phyloP scores from a whole-genome alignment of 2,888 invertebrate genomes.

The Mesorhabditis spiculigera region DNA sequence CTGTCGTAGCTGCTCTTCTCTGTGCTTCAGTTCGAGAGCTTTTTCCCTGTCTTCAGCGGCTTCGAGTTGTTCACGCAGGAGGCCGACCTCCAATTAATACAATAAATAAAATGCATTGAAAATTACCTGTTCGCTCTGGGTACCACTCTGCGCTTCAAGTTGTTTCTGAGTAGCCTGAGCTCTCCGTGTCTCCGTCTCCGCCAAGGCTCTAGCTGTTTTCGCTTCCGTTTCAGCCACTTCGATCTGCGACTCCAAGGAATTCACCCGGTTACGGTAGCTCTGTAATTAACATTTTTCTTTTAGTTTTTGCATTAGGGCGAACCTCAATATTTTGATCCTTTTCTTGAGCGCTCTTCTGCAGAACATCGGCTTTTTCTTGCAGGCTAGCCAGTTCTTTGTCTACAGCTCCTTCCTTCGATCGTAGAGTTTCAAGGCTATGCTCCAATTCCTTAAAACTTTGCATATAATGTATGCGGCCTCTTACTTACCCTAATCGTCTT shows the following conservation, averaged over 20 bases:
- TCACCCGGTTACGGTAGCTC: slow-evolving; percentile 5
- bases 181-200: not conserved
- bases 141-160: not conserved
- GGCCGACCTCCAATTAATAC: not conserved
- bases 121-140: not conserved
- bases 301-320: not conserved
- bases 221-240: not conserved
- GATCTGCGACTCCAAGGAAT: not conserved
- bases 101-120: no score
- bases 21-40: not conserved
- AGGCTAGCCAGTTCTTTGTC: not conserved
- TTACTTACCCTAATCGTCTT: not conserved
- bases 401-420: not conserved
- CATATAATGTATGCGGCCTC: not conserved
- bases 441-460: not conserved
- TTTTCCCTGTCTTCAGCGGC: not conserved
- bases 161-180: not conserved
- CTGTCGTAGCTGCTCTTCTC: not conserved
- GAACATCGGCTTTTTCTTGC: not conserved
- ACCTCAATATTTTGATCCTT: slow-evolving; percentile 1
- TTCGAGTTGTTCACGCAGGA: not conserved
- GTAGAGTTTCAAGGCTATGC: not conserved
- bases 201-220: slow-evolving; percentile 2
- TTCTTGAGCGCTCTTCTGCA: not conserved
- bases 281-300: not conserved